phyloP scores from a whole-genome alignment of 2,113 vertebrate genomes.

The Tetrao urogallus region DNA sequence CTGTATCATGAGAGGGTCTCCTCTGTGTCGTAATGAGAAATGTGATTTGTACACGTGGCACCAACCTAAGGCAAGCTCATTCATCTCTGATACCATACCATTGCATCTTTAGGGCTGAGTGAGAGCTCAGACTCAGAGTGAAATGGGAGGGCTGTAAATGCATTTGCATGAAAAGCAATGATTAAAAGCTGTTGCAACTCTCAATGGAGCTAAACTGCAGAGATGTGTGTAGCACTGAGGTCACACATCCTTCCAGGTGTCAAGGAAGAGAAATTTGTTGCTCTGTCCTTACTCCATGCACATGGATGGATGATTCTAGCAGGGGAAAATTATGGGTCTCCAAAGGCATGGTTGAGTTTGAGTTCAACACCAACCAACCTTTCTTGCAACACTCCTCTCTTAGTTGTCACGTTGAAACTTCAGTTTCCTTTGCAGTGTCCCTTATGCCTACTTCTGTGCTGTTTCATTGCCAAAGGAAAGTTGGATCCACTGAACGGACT shows the following conservation, averaged over 20 bases:
- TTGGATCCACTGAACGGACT: neutral
- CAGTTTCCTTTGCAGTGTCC: neutral
- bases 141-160: neutral
- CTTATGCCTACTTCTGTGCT: neutral
- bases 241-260: neutral
- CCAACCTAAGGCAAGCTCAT: neutral
- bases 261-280: neutral
- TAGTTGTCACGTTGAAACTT: neutral
- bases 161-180: neutral
- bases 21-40: neutral
- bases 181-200: neutral
- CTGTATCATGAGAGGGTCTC: neutral
- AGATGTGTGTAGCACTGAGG: neutral
- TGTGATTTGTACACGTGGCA: neutral
- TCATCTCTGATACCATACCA: fast-evolving
- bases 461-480: neutral
- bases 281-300: neutral
- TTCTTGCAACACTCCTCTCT: neutral
- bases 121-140: neutral
- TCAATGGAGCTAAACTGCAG: neutral
- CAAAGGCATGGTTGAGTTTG: neutral
- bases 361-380: neutral
- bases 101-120: neutral
- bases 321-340: neutral
- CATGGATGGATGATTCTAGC: neutral